phyloP scores from a whole-genome alignment of 2,113 vertebrate species.

The Phyllostomus hastatus region DNA sequence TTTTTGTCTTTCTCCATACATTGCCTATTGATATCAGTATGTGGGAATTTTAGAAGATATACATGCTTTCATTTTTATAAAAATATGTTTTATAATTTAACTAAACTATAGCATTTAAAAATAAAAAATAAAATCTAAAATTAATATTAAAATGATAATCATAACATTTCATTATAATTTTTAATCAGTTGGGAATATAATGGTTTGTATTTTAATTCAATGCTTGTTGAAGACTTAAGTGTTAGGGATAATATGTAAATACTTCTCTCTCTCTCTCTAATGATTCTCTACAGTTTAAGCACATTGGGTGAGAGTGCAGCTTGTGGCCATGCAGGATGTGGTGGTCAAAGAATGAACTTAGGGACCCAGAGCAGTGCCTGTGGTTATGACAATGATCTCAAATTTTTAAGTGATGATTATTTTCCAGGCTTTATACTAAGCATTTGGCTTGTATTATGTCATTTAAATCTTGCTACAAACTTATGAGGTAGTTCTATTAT shows the following conservation, averaged over 20 bases:
- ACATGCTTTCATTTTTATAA: background rate
- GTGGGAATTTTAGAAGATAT: background rate
- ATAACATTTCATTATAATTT: background rate
- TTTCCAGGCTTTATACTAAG: background rate
- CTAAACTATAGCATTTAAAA: background rate
- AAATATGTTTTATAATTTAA: background rate
- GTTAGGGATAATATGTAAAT: background rate
- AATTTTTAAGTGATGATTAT: background rate
- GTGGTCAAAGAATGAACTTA: background rate
- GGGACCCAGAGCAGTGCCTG: too few relatives aligned
- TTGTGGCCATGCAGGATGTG: fast-evolving
- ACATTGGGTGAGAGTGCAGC: background rate
- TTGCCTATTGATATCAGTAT: background rate
- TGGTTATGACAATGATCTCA: background rate
- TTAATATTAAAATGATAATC: background rate
- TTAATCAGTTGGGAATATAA: background rate
- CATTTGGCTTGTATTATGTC: background rate
- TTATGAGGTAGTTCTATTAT: background rate
- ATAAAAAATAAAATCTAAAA: background rate
- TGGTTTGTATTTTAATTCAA: background rate
- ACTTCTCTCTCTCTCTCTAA: background rate
- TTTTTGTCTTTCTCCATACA: background rate
- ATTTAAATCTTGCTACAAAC: background rate
- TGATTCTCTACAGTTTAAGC: background rate
- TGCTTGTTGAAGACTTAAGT: background rate